Evolutionary conservation across 2,113 vertebrate species (phyloP).

Genomic region (Aptenodytes patagonicus): DNA sequence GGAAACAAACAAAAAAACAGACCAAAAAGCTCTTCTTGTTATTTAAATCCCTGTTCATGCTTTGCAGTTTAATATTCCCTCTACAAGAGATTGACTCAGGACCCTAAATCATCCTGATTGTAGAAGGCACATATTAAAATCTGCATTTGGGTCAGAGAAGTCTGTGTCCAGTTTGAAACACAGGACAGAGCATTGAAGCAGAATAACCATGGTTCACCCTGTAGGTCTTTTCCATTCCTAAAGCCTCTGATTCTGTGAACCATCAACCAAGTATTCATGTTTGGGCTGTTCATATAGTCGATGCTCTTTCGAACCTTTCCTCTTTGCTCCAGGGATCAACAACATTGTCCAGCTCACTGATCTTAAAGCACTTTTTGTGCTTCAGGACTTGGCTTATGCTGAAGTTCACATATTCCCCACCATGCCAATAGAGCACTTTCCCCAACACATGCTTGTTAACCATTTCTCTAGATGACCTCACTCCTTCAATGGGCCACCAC

Average conservation of each 20-base stretch:
- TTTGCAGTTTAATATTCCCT: background rate
- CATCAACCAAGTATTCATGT: background rate
- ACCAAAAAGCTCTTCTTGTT: background rate
- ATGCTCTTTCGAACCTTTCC: background rate
- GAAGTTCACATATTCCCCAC: background rate
- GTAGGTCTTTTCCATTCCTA: conserved; percentile 33
- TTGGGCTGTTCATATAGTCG: background rate
- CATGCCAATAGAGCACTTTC: background rate
- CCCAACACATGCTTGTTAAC: background rate
- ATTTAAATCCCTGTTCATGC: background rate
- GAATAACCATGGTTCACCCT: background rate
- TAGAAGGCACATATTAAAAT: background rate
- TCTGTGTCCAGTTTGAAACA: background rate
- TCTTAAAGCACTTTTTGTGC: conserved; percentile 19
- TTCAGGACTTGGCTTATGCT: background rate
- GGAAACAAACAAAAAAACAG: background rate
- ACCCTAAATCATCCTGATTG: background rate
- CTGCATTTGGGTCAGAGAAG: background rate
- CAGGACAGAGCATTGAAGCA: background rate
- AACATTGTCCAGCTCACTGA: conserved; percentile 12
- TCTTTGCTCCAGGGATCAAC: conserved; percentile 49
- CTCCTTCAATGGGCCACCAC: background rate
- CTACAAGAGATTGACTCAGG: background rate
- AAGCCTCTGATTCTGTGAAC: background rate
- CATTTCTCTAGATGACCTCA: background rate